A percentile compares a stretch with the other conserved stretches of the same genome.
Conservation (phyloP, 53 echinoderm and acorn worm genomes). For the Antedon mediterranea region DNA sequence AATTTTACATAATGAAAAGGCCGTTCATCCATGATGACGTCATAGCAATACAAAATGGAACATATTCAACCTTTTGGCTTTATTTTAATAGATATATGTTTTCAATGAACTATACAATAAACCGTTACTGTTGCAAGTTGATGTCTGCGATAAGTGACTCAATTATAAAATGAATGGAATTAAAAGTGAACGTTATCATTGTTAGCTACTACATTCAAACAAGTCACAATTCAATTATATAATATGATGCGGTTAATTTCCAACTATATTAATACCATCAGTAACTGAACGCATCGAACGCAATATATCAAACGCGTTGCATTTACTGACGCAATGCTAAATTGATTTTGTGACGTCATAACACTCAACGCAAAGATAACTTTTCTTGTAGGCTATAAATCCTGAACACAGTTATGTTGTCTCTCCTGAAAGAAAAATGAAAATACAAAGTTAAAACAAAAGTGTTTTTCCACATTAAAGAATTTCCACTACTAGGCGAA, state of each 20-base stretch:
- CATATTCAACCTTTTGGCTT: not conserved
- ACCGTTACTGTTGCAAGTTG: not conserved
- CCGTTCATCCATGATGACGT: not conserved
- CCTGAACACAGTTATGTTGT: too few species aligned
- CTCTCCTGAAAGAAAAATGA: too few species aligned
- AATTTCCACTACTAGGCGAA: too few species aligned
- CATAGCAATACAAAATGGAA: not conserved
- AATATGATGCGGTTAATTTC: not conserved
- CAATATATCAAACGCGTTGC: not conserved
- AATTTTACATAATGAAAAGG: not conserved
- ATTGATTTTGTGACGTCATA: not conserved
- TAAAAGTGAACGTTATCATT: not conserved
- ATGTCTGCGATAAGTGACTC: not conserved
- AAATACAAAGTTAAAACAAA: too few species aligned
- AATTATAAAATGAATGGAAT: not conserved
- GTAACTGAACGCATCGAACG: not conserved
- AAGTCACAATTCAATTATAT: not conserved
- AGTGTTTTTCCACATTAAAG: too few species aligned
- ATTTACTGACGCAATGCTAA: not conserved
- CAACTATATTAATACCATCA: not conserved
- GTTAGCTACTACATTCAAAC: not conserved
- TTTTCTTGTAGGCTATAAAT: too few species aligned
- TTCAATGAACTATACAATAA: not conserved
- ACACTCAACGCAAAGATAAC: too few species aligned
- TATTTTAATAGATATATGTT: not conserved